Base-by-base conservation (phyloP, 1,140 invertebrate genomes). In the Dreissena polymorpha region DNA sequence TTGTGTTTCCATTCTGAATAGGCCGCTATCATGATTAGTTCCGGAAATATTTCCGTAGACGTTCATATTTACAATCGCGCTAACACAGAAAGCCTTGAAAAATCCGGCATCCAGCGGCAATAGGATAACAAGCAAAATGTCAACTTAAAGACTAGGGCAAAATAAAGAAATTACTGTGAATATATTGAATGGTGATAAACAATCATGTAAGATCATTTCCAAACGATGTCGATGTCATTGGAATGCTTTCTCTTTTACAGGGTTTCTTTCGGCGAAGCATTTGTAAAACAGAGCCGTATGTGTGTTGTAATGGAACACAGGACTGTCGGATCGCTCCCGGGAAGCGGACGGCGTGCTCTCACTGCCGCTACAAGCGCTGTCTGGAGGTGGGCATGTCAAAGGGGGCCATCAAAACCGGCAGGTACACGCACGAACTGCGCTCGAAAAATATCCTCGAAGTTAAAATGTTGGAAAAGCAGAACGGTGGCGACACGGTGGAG, bases 221-320 rank as follows among this genome's bases (percentile, higher is more conserved):
- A 39, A 39, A 39, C 39, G 39, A 8, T 39, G 39, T 39, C 39
- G 39, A 2, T 2, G 39, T 5, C 2, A 39, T 39, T 39, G 39
- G 2, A 5, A 5, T 39, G 39, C 2, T 39, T 39, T 39, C 39
- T 60, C 57, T 27, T 21, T 72, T 72, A 49, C 99, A 90, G 87
- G 89, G 88, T 10, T 90, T 90, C 69, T 90, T 89, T 76, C 60
- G 89, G 29, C 79, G 89, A 18, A 87, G 87, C 78, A 74, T 90
- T 23, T 79, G 83, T 27, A 86, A 79, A 51, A 87, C 86, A 64
- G 69, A 50, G 14, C 39, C 77, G 7, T 90, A 90, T 57, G 50
- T 68, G 16, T 89, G 88, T 80, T 89, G 88, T 80, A 69, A 49
- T 67, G 80, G 82, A 55, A 39, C 60, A 3, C 70, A 71, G 12